Evolutionary conservation across 2,888 invertebrate species (phyloP).

Genomic region (Apodemia hepburni): DNA sequence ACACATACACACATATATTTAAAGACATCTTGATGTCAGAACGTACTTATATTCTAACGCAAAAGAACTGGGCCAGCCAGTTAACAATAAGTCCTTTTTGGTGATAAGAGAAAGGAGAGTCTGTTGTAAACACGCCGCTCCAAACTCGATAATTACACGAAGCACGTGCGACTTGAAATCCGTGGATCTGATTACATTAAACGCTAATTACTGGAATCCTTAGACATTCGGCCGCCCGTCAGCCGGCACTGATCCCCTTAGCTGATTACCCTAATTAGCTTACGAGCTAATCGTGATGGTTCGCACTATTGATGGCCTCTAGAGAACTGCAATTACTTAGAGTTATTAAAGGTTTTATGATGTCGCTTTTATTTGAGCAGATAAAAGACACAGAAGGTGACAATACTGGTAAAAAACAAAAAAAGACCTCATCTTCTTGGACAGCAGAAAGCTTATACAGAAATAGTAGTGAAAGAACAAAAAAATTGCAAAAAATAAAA

Average conservation of each 20-base stretch:
- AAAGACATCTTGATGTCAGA: too few species aligned
- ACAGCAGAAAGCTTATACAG: too few species aligned
- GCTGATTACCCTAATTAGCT: slow-evolving; percentile 13
- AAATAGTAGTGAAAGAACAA: too few species aligned
- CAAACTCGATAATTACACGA: neutral
- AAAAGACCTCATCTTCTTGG: too few species aligned
- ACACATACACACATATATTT: too few species aligned
- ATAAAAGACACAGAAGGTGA: neutral
- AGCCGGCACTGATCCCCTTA: neutral
- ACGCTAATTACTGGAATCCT: slow-evolving; percentile 6
- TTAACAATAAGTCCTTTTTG: too few species aligned
- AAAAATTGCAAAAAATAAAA: too few species aligned
- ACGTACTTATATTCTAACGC: too few species aligned
- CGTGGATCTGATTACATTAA: neutral
- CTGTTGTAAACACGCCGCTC: neutral
- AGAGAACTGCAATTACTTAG: neutral
- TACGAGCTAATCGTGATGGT: neutral
- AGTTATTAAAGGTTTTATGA: neutral
- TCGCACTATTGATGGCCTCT: neutral
- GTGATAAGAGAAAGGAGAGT: neutral
- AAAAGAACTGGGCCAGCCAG: too few species aligned
- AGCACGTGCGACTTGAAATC: slow-evolving; percentile 2
- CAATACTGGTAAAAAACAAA: too few species aligned
- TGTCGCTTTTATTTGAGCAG: neutral
- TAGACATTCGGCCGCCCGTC: neutral